These are phyloP conservation scores for Styela clava DNA, from an alignment of 23 tunicate genomes.

Conservation along the genomic window DNA sequence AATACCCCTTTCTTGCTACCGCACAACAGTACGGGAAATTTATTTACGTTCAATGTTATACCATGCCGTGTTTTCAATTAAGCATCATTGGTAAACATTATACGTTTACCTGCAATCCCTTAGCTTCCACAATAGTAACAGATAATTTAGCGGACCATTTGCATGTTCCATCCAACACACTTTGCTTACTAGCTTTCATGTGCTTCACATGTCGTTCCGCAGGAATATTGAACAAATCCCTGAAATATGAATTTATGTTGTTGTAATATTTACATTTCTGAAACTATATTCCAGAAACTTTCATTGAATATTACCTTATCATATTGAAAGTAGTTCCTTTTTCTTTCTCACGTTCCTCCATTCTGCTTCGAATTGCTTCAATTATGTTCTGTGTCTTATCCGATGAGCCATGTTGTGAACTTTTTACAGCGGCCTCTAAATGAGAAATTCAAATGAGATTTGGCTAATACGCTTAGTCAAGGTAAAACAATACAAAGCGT, in stretches of 20 bases:
- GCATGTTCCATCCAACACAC: constrained; percentile 83
- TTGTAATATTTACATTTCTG: not conserved
- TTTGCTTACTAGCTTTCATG: constrained; percentile 60
- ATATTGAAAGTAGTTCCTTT: constrained; percentile 29
- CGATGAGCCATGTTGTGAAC: constrained; percentile 58
- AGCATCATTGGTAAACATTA: too few relatives aligned
- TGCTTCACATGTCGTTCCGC: constrained; percentile 31
- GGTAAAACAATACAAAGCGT: not conserved
- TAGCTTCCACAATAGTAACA: constrained; percentile 62
- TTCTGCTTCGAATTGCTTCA: constrained; percentile 51
- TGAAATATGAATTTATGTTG: constrained; percentile 9
- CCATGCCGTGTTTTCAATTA: too few relatives aligned
- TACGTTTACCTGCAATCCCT: constrained; percentile 42
- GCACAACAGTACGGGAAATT: too few relatives aligned
- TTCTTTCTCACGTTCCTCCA: constrained; percentile 45
- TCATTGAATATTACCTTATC: constrained; percentile 18
- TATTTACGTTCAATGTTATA: too few relatives aligned
- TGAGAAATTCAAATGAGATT: not conserved
- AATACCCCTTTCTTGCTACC: too few relatives aligned
- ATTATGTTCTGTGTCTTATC: constrained; percentile 70
- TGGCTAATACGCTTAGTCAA: not conserved
- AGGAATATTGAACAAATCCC: constrained; percentile 43
- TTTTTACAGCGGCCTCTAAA: constrained; percentile 70
- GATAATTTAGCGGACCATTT: constrained; percentile 85
- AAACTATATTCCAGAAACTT: too few relatives aligned